phyloP scores from a whole-genome alignment of 2,797 vertebrate species.

The Bucorvus abyssinicus region DNA sequence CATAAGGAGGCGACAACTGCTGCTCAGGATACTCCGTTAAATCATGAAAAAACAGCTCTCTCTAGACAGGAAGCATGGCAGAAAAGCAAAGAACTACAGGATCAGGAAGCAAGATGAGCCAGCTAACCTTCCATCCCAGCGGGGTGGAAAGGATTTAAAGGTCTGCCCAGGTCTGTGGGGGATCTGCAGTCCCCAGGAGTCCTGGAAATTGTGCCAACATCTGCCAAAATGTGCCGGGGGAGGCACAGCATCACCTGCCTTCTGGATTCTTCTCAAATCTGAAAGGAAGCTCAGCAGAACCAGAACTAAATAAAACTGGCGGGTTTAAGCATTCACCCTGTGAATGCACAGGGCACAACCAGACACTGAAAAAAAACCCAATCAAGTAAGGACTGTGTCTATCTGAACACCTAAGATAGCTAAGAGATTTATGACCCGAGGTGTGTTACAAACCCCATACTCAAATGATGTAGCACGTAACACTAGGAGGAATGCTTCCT shows the following conservation, averaged over 20 bases:
- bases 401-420: not conserved
- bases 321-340: not conserved
- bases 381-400: not conserved
- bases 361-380: not conserved
- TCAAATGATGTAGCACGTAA: not conserved
- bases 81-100: not conserved
- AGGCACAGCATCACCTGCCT: not conserved
- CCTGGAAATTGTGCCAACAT: not conserved
- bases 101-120: not conserved
- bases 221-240: not conserved
- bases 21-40: not conserved
- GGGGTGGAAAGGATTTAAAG: not conserved
- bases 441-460: not conserved
- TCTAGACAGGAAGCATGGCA: not conserved
- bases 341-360: not conserved
- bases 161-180: not conserved
- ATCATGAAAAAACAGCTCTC: not conserved
- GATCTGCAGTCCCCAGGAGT: not conserved
- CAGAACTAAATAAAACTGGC: not conserved
- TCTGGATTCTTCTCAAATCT: not conserved
- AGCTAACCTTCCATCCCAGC: not conserved
- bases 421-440: not conserved
- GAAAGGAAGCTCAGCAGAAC: not conserved
- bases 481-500: not conserved
- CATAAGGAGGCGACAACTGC: not conserved